phyloP scores from a whole-genome alignment of 1,140 invertebrate genomes.

The Carposina sasakii region DNA sequence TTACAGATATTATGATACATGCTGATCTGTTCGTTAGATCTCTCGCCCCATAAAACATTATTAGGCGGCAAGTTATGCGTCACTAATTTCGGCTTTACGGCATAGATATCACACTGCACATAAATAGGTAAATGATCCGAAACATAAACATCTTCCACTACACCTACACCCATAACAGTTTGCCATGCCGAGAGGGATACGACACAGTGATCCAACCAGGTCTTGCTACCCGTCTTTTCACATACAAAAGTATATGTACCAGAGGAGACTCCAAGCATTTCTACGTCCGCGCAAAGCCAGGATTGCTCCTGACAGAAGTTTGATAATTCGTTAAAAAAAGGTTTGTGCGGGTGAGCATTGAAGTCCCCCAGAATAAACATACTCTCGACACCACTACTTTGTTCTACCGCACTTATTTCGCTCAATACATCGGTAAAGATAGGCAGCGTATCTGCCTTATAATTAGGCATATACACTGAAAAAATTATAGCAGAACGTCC shows the following conservation, averaged over 20 bases:
- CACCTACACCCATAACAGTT: neutral
- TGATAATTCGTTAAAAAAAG: neutral
- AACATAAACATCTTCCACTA: slow-evolving; percentile 7
- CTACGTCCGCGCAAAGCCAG: slow-evolving; percentile 7
- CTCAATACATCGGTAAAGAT: neutral
- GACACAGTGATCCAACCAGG: slow-evolving; percentile 17
- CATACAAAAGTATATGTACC: slow-evolving; percentile 13
- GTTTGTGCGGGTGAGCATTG: neutral
- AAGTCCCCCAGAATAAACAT: slow-evolving; percentile 3
- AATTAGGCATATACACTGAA: slow-evolving; percentile 7
- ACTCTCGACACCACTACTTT: neutral
- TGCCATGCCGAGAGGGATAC: slow-evolving; percentile 1
- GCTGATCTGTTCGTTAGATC: slow-evolving; percentile 5
- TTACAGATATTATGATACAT: slow-evolving; percentile 13
- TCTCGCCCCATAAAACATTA: slow-evolving; percentile 13
- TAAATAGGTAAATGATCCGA: slow-evolving; percentile 8
- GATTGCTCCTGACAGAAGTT: neutral
- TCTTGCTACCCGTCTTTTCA: slow-evolving; percentile 7
- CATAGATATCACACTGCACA: neutral
- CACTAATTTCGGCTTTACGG: neutral
- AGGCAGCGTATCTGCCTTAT: neutral
- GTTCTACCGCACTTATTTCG: neutral
- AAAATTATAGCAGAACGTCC: neutral
- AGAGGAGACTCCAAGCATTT: neutral
- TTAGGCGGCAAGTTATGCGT: neutral